Percentiles rank a stretch among this genome's conserved stretches.
phyloP scores from a whole-genome alignment of 2,888 invertebrate species.

The Hecatera dysodea region DNA sequence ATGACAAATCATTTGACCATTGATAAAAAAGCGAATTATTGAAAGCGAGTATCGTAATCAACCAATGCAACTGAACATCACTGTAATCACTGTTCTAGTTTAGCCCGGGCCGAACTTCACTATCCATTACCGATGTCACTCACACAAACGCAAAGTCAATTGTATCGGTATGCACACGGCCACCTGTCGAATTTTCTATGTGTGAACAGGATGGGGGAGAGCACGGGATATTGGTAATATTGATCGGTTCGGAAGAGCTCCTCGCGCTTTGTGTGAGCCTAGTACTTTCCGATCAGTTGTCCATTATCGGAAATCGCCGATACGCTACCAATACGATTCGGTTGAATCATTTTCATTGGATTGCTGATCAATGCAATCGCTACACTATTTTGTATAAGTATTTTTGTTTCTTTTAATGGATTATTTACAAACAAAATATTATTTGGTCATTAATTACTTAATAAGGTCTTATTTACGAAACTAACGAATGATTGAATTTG shows the following conservation, averaged over 20 bases:
- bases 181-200: constrained; percentile 71
- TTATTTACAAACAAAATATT: background rate
- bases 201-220: constrained; percentile 71
- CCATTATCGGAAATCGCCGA: constrained; percentile 87
- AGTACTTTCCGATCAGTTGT: constrained; percentile 87
- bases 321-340: constrained; percentile 74
- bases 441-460: background rate
- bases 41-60: background rate
- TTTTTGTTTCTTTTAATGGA: background rate
- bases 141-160: constrained; percentile 59
- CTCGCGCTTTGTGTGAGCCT: constrained; percentile 75
- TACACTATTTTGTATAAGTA: background rate
- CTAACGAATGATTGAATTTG: too few species aligned
- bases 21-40: background rate
- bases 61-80: constrained; percentile 33
- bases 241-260: constrained; percentile 87
- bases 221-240: constrained; percentile 81
- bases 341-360: constrained; percentile 36
- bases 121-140: constrained; percentile 42
- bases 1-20: too few species aligned
- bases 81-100: constrained; percentile 2
- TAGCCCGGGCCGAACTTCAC: constrained; percentile 10
- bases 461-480: too few species aligned
- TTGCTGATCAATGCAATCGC: constrained; percentile 15
- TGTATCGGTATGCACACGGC: constrained; percentile 53